These are phyloP conservation scores for Heliconius charithonia DNA, from an alignment of 2,888 invertebrate species.

Conservation along the genomic window DNA sequence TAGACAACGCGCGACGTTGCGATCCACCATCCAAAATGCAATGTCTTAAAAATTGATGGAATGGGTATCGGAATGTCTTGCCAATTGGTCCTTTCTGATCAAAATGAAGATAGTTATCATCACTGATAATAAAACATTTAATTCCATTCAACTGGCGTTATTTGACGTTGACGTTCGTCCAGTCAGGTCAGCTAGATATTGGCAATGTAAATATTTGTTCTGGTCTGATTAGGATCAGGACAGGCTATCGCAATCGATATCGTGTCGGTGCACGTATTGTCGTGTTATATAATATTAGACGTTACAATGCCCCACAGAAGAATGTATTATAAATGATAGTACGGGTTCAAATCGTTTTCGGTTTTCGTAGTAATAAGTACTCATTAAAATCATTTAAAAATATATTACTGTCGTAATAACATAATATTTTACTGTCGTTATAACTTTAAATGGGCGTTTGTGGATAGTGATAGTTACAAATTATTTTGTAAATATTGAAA, in stretches of 20 bases:
- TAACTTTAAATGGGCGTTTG: no score
- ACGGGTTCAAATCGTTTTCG: no score
- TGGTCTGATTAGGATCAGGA: constrained; percentile 2
- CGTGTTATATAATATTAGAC: constrained; percentile 6
- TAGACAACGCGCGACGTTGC: neutral
- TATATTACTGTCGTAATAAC: no score
- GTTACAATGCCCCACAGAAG: neutral
- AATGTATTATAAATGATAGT: neutral
- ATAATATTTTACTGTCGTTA: no score
- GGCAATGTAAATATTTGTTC: constrained; percentile 15
- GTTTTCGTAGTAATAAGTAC: no score
- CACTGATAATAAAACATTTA: neutral
- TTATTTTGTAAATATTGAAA: no score
- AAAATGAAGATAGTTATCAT: no score
- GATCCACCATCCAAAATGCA: no score
- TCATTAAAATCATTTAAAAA: no score
- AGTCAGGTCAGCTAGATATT: neutral
- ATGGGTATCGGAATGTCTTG: neutral
- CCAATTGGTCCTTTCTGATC: no score
- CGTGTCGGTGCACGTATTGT: neutral
- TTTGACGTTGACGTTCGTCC: neutral
- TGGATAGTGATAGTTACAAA: no score
- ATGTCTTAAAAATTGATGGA: no score
- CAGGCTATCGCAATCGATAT: constrained; percentile 12
- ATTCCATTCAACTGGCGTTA: neutral